Base-by-base conservation (phyloP, 1,140 invertebrate genomes). In the Hylaeus anthracinus region DNA sequence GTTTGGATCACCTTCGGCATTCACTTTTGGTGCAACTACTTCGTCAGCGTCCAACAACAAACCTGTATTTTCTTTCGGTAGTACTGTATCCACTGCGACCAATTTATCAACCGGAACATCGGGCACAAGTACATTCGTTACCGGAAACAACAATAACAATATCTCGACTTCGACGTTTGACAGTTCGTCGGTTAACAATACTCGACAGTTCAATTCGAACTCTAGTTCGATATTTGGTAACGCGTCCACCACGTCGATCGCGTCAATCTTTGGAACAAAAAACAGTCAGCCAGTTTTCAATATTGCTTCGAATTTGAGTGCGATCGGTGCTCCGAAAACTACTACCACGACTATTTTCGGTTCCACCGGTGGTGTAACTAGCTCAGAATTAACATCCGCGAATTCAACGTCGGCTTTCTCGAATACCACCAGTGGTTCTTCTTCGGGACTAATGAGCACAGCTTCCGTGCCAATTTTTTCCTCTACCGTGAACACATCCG, bases 171-270 rank as follows among this genome's bases (percentile, higher is more conserved):
- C 74, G 0, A 37, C 72, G 3, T 88, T 88, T n/a, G 73, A 64
- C 51, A 15, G 39, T 0, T 15, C 48, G 12, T 3, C 80, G 9
- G 65, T n/a, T 12, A 60, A 76, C 0, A 77, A 8, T 0, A 1
- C 61, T 58, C 14, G 79, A 0, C 78, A 85, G 37, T 86, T 86
- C 12, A 69, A 61, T 1, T 43, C 70, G 8, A 26, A 64, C 6
- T 77, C 78, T 6, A 72, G 69, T 1, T 58, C 83, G n/a, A 77
- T 87, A 48, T 89, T 89, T 5, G 72, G 77, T 1, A 84, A 66
- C 14, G 39, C 63, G 0, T 14, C 63, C 1, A 69, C 14, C 12
- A 41, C 82, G 1, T 61, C 78, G 0, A 41, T 14, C 0, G 3
- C 77, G 1, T 76, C 78, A 48, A 48, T 8, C 45, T 48, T 90